Evolutionary conservation across 2,113 vertebrate species (phyloP).

Genomic region (Cariama cristata): DNA sequence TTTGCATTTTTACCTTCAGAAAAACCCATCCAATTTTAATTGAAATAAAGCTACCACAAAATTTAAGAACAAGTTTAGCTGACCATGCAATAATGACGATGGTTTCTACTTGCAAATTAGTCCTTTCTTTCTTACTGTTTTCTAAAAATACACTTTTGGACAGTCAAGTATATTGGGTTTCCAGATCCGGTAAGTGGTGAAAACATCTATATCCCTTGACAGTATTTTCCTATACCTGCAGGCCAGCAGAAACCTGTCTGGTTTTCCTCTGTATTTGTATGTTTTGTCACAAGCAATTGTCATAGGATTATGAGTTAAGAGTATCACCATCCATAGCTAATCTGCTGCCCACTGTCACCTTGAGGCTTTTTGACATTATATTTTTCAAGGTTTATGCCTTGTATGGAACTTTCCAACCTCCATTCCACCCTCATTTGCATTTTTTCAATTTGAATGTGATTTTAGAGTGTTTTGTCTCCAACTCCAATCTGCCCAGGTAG

Average conservation of each 20-base stretch:
- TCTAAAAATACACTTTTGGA: neutral
- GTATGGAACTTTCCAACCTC: neutral
- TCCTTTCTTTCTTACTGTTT: neutral
- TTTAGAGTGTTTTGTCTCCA: neutral
- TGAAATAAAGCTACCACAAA: neutral
- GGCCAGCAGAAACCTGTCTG: neutral
- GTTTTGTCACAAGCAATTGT: neutral
- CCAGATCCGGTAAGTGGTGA: neutral
- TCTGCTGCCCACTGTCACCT: neutral
- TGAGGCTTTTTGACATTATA: neutral
- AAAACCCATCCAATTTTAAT: neutral
- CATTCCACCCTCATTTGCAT: neutral
- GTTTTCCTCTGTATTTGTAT: neutral
- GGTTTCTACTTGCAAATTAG: neutral
- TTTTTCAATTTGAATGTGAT: neutral
- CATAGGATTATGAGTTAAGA: neutral
- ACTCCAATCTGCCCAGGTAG: neutral
- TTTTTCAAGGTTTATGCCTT: neutral
- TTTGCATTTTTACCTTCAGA: conserved; percentile 1
- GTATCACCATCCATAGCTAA: neutral
- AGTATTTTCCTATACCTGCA: neutral
- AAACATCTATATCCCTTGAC: neutral
- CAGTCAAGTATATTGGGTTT: neutral
- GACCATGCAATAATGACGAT: neutral
- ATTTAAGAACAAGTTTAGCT: neutral